These are phyloP conservation scores for Pachyuromys duprasi DNA, from an alignment of 2,797 vertebrate genomes.

Conservation along the genomic window DNA sequence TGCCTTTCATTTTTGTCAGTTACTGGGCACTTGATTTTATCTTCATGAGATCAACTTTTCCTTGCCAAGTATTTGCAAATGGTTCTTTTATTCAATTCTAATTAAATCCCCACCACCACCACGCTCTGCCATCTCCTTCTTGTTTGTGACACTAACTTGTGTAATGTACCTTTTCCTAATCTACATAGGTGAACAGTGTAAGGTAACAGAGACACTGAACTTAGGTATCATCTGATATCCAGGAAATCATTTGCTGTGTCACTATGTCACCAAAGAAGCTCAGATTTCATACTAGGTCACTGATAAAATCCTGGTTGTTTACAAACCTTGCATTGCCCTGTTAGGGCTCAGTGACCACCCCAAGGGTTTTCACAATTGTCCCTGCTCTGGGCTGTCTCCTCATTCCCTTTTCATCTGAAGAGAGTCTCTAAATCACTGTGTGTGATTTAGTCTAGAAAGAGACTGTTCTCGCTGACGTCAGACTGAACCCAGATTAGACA, in stretches of 20 bases:
- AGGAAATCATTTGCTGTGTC: not conserved
- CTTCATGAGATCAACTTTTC: not conserved
- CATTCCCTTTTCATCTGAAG: not conserved
- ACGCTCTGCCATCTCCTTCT: not conserved
- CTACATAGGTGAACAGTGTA: not conserved
- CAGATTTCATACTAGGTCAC: not conserved
- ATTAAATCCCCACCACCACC: not conserved
- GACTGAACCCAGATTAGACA: not conserved
- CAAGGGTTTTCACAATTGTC: not conserved
- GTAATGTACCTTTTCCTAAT: not conserved
- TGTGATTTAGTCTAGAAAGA: not conserved
- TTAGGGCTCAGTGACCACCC: not conserved
- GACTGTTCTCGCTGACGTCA: not conserved
- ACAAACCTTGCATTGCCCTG: not conserved
- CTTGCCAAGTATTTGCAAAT: not conserved
- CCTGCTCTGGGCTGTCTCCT: not conserved
- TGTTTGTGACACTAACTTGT: not conserved
- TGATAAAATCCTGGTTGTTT: not conserved
- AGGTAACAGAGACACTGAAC: not conserved
- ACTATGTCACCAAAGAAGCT: not conserved
- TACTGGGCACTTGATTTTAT: not conserved
- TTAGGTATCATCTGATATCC: not conserved
- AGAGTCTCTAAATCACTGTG: not conserved
- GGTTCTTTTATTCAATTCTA: not conserved
- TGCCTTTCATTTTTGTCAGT: not conserved